Evolutionary conservation across 2,113 vertebrate species (phyloP).

Genomic region (Oreotrochilus melanogaster): DNA sequence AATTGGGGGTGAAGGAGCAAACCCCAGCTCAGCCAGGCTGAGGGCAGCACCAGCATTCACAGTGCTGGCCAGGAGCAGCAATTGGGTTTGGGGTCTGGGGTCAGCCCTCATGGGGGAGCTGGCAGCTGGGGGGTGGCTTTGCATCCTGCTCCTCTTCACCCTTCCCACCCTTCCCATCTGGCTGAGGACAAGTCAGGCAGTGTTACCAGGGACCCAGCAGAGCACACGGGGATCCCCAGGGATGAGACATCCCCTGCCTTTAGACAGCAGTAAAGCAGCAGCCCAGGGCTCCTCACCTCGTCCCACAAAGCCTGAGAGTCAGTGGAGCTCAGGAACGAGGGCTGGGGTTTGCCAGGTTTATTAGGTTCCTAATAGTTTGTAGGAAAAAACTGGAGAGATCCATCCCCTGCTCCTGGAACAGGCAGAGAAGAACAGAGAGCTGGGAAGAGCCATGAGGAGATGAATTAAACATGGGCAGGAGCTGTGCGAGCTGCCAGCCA

Average conservation of each 20-base stretch:
- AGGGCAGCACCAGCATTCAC: rapidly evolving
- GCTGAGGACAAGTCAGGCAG: not conserved
- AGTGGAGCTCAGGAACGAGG: not conserved
- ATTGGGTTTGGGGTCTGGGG: rapidly evolving
- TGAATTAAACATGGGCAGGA: slow-evolving; percentile 73
- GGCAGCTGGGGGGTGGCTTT: not conserved
- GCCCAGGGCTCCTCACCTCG: not conserved
- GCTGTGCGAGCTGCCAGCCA: slow-evolving; percentile 49
- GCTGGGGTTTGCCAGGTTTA: not conserved
- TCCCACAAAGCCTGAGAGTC: not conserved
- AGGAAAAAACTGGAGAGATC: not conserved
- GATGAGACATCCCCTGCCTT: not conserved
- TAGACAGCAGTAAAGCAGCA: not conserved
- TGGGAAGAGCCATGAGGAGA: not conserved
- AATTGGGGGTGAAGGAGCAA: not conserved
- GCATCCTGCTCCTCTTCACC: not conserved
- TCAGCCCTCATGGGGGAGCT: not conserved
- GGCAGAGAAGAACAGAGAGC: slow-evolving; percentile 32
- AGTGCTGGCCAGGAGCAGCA: rapidly evolving
- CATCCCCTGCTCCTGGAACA: not conserved
- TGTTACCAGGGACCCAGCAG: not conserved
- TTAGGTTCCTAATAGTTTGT: not conserved
- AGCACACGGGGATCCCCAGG: not conserved
- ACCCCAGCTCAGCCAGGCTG: rapidly evolving
- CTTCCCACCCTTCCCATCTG: not conserved